Base-by-base conservation (phyloP, 2,888 invertebrate species). In the Bembecia ichneumoniformis region DNA sequence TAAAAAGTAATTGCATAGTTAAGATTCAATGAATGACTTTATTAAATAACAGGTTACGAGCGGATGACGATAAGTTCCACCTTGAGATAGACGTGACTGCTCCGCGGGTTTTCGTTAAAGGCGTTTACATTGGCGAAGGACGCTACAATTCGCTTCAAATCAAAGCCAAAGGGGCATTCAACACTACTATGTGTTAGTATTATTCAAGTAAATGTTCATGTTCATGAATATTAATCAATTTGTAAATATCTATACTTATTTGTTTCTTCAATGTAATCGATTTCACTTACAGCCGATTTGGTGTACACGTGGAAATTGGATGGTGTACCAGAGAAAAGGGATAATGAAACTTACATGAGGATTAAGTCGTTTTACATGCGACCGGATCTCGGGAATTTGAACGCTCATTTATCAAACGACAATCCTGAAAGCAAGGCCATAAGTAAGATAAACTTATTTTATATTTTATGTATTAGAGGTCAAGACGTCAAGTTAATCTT, bases 321-420 rank as follows among this genome's bases (percentile, higher is more conserved):
- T 47, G 91, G 91, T n/a, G 82, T 82, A 51, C 82, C 90, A 3
- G 87, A 89, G 58, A 81, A 82, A 56, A 86, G 77, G 46, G 81
- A 89, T 54, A 83, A 86, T 7, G 88, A 89, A 47, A 87, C 87
- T 3, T 90, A 87, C 66, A 57, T 91, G 57, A 79, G 82, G 54
- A 75, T 91, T n/a, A 82, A 88, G 17, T 88, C 89, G 13, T 90
- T 92, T 63, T 88, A 88, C 64, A 79, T 91, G 77, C 79, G 87
- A 35, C 92, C 93, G 3, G 91, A 91, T 62, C 80, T 93, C 13
- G 90, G 90, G 14, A 86, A 86, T 52, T 88, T 93, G 89, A 87
- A 84, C 52, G 74, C 91, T 17, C 83, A 83, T 62, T 84, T 92
- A 48, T 86, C 81, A 34, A 91, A 92, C 50, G 90, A 92, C 60